Evolutionary conservation across 1,140 invertebrate species (phyloP).

Genomic region (Holcopasites calliopsidis): DNA sequence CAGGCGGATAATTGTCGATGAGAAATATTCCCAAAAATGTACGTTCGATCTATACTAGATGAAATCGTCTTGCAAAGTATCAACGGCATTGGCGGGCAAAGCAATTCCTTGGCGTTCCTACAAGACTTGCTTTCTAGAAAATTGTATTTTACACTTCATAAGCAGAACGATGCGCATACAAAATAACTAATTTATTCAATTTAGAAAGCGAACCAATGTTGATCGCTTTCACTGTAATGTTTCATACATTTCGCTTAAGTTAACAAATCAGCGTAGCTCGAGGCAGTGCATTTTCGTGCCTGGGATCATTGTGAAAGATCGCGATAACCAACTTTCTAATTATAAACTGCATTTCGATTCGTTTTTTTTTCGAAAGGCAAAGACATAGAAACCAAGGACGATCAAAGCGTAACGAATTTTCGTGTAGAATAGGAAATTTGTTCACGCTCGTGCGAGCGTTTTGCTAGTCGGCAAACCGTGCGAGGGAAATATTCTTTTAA

Average conservation of each 20-base stretch:
- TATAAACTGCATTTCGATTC: background rate
- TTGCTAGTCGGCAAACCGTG: slow-evolving; percentile 18
- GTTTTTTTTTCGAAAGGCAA: background rate
- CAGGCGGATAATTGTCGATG: background rate
- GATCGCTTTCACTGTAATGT: too few relatives aligned
- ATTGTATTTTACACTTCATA: too few relatives aligned
- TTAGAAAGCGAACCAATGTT: too few relatives aligned
- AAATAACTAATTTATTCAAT: too few relatives aligned
- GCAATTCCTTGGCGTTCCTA: too few relatives aligned
- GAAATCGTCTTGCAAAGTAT: background rate
- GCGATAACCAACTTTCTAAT: background rate
- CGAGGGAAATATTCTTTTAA: slow-evolving; percentile 37
- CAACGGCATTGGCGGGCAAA: background rate
- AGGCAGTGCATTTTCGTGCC: too few relatives aligned
- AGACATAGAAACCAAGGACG: background rate
- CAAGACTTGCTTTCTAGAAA: too few relatives aligned
- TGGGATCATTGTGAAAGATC: too few relatives aligned
- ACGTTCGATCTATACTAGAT: slow-evolving; percentile 18
- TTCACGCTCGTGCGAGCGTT: slow-evolving; percentile 15
- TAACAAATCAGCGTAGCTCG: too few relatives aligned
- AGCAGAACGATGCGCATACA: too few relatives aligned
- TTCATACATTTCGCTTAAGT: too few relatives aligned
- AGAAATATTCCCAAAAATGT: too few relatives aligned
- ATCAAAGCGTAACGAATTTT: background rate
- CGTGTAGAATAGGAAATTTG: background rate